phyloP scores from a whole-genome alignment of 2,797 vertebrate genomes.

The Mormyrus proboscirostris region DNA sequence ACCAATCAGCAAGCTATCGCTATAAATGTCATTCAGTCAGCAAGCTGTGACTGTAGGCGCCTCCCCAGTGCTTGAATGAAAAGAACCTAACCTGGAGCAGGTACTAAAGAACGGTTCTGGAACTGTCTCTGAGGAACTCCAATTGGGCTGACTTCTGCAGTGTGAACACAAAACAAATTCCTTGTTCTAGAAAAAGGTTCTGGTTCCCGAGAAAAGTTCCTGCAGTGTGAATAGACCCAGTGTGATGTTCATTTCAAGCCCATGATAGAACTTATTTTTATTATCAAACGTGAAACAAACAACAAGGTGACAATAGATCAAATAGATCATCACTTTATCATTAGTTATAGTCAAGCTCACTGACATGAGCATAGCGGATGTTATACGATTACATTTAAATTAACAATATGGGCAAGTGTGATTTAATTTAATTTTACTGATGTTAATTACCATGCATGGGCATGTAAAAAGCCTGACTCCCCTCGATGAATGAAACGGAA shows the following conservation, averaged over 20 bases:
- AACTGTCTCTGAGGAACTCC: background rate
- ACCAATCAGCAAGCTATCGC: too few species aligned
- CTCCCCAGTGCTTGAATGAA: background rate
- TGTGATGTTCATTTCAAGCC: background rate
- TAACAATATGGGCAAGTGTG: background rate
- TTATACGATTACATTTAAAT: background rate
- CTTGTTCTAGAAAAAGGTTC: background rate
- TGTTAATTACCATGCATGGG: background rate
- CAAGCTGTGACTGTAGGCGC: background rate
- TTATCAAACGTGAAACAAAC: background rate
- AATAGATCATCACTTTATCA: background rate
- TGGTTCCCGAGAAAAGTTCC: background rate
- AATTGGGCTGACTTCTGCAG: background rate
- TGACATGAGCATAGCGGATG: background rate
- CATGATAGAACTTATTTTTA: background rate
- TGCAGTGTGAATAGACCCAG: background rate
- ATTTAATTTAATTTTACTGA: background rate
- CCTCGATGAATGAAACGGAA: background rate
- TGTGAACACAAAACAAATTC: background rate
- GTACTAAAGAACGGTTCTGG: background rate
- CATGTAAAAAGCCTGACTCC: background rate
- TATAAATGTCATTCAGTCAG: background rate
- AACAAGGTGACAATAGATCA: background rate
- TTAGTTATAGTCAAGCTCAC: background rate
- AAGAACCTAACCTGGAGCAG: background rate